These are phyloP conservation scores for Chloroclystis v-ata DNA, from an alignment of 2,888 invertebrate genomes.

Conservation along the genomic window DNA sequence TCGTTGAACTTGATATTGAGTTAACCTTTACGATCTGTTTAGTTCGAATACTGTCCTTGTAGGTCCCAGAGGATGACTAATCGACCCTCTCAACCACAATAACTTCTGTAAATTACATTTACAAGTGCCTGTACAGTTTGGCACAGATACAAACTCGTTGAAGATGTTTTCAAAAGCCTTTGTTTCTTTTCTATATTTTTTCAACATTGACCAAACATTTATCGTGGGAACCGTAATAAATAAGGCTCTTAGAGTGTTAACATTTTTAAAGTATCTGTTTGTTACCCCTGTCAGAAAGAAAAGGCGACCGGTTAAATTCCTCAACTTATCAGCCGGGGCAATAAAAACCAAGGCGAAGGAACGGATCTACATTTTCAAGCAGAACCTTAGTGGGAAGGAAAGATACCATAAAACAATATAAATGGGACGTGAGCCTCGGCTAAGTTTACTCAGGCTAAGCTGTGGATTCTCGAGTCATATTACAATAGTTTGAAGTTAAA, in stretches of 20 bases:
- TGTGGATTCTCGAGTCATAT: conserved; percentile 47
- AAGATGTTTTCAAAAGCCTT: background rate
- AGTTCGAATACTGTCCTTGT: background rate
- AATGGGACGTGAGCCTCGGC: conserved; percentile 60
- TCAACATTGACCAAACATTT: too few relatives aligned
- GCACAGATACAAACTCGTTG: background rate
- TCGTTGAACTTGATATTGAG: conserved; percentile 8
- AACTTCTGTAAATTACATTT: background rate
- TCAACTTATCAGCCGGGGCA: conserved; percentile 32
- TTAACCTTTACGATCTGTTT: conserved; percentile 6
- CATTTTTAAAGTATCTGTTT: conserved; percentile 2
- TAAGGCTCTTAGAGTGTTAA: background rate
- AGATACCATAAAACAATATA: conserved; percentile 71
- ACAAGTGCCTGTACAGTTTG: background rate
- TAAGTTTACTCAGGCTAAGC: conserved; percentile 44
- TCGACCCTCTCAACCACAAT: background rate
- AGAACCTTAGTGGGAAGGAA: conserved; percentile 53
- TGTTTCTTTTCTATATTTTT: too few relatives aligned
- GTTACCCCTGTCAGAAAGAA: conserved; percentile 7
- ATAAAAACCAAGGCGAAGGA: conserved; percentile 49
- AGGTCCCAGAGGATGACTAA: background rate
- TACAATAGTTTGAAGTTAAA: background rate
- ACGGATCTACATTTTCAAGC: conserved; percentile 54
- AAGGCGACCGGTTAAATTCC: conserved; percentile 12
- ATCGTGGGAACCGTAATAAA: background rate